Evolutionary conservation across 2,113 vertebrate species (phyloP).

Genomic region (Dermatemys mawii): DNA sequence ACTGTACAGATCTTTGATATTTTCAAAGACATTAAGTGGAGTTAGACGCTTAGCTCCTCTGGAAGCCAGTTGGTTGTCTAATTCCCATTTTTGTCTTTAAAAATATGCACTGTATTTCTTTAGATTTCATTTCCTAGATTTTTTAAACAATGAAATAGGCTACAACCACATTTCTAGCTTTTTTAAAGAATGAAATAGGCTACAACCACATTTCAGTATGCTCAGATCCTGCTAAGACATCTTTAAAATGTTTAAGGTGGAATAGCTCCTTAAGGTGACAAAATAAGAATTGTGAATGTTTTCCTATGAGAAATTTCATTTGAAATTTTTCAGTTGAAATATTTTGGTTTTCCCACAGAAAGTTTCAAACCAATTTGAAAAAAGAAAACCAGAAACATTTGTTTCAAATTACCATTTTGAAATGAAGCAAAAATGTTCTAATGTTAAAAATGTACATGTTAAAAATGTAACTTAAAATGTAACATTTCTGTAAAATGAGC

Average conservation of each 20-base stretch:
- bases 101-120: background rate
- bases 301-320: background rate
- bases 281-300: background rate
- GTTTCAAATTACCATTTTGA: background rate
- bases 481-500: too few species aligned
- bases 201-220: background rate
- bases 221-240: background rate
- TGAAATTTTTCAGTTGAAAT: background rate
- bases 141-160: background rate
- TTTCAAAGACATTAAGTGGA: background rate
- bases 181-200: background rate
- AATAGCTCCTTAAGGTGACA: background rate
- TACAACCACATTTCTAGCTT: background rate
- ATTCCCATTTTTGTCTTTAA: background rate
- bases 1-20: background rate
- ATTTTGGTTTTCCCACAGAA: background rate
- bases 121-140: background rate
- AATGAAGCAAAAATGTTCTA: constrained; percentile 10
- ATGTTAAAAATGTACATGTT: too few species aligned
- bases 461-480: background rate
- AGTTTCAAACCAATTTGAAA: background rate
- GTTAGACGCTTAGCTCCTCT: background rate
- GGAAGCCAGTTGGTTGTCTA: background rate
- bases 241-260: background rate
- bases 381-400: accelerated